Evolutionary conservation across 2,113 vertebrate species (phyloP).

Genomic region (Tichodroma muraria): DNA sequence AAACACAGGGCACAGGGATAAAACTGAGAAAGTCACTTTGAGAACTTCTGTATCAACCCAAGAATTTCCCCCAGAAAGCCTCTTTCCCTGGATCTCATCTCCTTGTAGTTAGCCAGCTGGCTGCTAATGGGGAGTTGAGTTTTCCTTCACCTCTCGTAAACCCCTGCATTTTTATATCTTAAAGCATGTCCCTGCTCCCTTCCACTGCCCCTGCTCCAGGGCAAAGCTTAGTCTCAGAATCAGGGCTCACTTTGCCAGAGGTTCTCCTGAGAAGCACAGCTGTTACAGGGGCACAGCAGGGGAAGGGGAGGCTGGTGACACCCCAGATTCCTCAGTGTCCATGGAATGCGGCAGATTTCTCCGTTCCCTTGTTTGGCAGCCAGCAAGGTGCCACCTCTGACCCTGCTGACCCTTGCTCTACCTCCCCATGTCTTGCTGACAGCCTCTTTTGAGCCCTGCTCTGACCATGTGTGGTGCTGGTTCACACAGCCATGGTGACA

Average conservation of each 20-base stretch:
- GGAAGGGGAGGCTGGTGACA: background rate
- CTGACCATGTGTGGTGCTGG: background rate
- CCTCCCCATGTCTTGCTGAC: background rate
- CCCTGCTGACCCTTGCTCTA: background rate
- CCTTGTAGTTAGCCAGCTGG: background rate
- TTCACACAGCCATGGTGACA: background rate
- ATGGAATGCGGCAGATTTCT: background rate
- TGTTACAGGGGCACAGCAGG: fast-evolving
- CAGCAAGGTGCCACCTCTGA: background rate
- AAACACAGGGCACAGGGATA: background rate
- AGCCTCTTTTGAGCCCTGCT: background rate
- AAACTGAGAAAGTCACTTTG: background rate
- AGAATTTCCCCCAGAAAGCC: background rate
- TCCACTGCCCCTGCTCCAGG: background rate
- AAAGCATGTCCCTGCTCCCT: background rate
- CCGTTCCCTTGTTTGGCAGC: background rate
- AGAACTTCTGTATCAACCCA: background rate
- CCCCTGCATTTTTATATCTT: background rate
- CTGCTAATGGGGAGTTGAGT: fast-evolving
- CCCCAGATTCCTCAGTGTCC: background rate
- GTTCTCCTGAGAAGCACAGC: background rate
- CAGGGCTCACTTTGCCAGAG: background rate
- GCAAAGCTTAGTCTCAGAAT: background rate
- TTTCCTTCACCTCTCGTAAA: background rate
- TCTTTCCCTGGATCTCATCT: background rate